Evolutionary conservation across 2,888 invertebrate genomes (phyloP).

Genomic region (Cabera pusaria): DNA sequence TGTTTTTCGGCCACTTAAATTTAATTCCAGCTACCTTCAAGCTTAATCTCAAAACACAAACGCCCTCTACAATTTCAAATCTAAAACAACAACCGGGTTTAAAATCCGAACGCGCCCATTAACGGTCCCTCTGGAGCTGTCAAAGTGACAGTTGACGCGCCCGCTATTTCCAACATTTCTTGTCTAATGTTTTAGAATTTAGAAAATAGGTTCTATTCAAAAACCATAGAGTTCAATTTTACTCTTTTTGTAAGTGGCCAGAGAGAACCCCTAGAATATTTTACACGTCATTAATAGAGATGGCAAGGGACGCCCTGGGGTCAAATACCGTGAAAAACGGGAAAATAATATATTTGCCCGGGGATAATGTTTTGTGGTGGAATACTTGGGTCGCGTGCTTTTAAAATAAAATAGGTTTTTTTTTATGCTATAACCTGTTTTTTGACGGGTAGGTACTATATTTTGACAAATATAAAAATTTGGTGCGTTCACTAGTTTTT

Average conservation of each 20-base stretch:
- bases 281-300: constrained; percentile 69
- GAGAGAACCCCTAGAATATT: constrained; percentile 49
- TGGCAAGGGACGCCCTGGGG: constrained; percentile 45
- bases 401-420: not conserved
- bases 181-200: constrained; percentile 36
- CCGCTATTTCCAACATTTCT: constrained; percentile 39
- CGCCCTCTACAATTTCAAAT: constrained; percentile 43
- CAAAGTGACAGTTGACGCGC: constrained; percentile 69
- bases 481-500: too few relatives aligned
- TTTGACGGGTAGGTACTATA: too few relatives aligned
- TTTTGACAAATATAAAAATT: too few relatives aligned
- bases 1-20: not conserved
- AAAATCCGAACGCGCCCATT: constrained; percentile 64
- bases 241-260: constrained; percentile 35
- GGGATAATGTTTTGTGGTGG: constrained; percentile 11
- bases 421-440: too few relatives aligned
- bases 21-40: constrained; percentile 2
- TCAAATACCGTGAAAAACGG: constrained; percentile 70
- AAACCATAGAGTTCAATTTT: constrained; percentile 31
- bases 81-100: constrained; percentile 65
- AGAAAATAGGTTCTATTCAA: constrained; percentile 25
- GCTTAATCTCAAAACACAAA: constrained; percentile 33
- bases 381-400: constrained; percentile 2
- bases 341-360: constrained; percentile 52
- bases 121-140: constrained; percentile 60